phyloP scores from a whole-genome alignment of 2,888 invertebrate species.

The Hecatera dysodea region DNA sequence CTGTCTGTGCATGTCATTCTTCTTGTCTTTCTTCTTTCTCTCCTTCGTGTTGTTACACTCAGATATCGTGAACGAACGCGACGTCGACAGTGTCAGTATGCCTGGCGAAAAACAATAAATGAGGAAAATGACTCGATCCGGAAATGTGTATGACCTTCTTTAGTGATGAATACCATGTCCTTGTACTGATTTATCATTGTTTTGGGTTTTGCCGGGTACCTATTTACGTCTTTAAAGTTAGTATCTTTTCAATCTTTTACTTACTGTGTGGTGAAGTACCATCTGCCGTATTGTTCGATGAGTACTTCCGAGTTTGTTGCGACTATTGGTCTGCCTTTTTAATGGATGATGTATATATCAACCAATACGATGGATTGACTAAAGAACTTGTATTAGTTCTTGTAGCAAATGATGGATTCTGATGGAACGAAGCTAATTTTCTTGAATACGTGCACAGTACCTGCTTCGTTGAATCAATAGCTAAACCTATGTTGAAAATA shows the following conservation, averaged over 20 bases:
- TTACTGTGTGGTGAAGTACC: neutral
- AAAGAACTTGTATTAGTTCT: neutral
- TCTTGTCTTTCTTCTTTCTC: constrained; percentile 81
- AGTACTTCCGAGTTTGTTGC: neutral
- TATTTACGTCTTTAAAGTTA: constrained; percentile 6
- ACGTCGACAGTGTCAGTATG: constrained; percentile 80
- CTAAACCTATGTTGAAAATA: neutral
- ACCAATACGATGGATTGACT: neutral
- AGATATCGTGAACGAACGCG: constrained; percentile 86
- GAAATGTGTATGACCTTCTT: constrained; percentile 27
- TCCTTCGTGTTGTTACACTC: constrained; percentile 80
- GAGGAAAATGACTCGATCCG: constrained; percentile 31
- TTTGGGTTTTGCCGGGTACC: constrained; percentile 3
- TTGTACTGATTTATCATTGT: constrained; percentile 21
- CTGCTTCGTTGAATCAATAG: neutral
- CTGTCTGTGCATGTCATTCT: constrained; percentile 83
- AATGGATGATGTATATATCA: neutral
- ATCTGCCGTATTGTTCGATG: constrained; percentile 2
- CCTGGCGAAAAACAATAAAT: constrained; percentile 69
- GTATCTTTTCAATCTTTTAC: constrained; percentile 2
- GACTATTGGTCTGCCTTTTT: neutral
- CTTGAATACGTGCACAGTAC: neutral
- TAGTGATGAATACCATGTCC: constrained; percentile 11
- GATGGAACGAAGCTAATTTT: neutral
- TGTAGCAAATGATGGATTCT: neutral